Evolutionary conservation across 2,797 vertebrate species (phyloP), one percentile per base, ranked within the genome.

Genomic region (Gymnothorax reevesii): DNA sequence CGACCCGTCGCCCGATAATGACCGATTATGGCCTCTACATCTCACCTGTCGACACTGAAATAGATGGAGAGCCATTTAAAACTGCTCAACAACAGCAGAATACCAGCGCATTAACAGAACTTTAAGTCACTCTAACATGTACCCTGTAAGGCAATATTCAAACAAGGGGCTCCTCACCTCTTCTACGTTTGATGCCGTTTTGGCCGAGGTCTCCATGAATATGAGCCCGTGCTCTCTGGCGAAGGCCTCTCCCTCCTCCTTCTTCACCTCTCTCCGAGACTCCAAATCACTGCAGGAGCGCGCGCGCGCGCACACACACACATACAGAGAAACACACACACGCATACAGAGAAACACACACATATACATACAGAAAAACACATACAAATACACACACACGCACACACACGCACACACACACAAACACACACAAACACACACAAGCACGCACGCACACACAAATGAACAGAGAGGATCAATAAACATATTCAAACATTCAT

Each of bases 141-240:
- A 20, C 20, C 2, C 13, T 4, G 59, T 62, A 62, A 62, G 12
- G 13, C 20, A 15, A 49, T 33, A 5, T 27, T 49, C 27, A 33
- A 2, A 71, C n/a, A 33, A 15, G 25, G 10, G 10, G 25, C 27
- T 13, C 13, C 79, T 96, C 96, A 99, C 98, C 98, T 99, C 98
- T 94, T 99, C 98, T 92, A 99, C 98, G 84, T 99, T 99, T 89
- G 97, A 99, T 90, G 98, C 98, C n/a, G 98, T 99, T 96, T 99
- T 99, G 92, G 98, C 98, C 90, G 98, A 99, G 69, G 98, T 99
- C 94, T 99, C 98, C 98, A 99, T 99, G 93, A 99, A 99, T 95
- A 99, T 98, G 91, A 99, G 98, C 84, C 98, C 98, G 0, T 99
- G 98, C 94, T 99, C 98, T 95, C 98, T 96, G 93, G 98, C 98